phyloP scores from a whole-genome alignment of 2,113 vertebrate species.

The Vireo altiloquus region DNA sequence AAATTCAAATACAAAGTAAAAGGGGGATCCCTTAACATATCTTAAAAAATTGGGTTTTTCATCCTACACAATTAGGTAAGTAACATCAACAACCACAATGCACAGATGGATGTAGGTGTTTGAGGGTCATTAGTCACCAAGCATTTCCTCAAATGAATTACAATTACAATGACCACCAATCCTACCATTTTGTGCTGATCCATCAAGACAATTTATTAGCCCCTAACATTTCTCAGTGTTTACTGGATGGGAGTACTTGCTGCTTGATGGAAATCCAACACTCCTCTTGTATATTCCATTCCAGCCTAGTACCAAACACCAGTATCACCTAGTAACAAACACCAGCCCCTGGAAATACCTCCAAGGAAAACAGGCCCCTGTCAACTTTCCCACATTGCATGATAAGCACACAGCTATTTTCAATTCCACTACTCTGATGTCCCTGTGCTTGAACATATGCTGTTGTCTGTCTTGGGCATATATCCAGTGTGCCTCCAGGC shows the following conservation, averaged over 20 bases:
- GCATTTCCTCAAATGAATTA: constrained; percentile 24
- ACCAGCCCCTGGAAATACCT: neutral
- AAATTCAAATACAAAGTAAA: neutral
- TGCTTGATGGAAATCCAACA: neutral
- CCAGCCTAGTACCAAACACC: neutral
- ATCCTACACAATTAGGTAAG: neutral
- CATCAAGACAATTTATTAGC: constrained; percentile 31
- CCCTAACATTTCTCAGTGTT: constrained; percentile 2
- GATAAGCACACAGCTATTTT: constrained; percentile 23
- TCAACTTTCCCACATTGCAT: neutral
- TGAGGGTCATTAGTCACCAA: neutral
- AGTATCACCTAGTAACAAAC: neutral
- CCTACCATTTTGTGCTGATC: neutral
- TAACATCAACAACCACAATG: neutral
- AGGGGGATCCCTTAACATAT: neutral
- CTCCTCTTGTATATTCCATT: neutral
- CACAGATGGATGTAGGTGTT: neutral
- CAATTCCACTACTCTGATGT: constrained; percentile 28
- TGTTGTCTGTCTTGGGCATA: constrained; percentile 42
- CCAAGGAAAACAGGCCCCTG: neutral
- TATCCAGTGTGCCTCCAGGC: constrained; percentile 42
- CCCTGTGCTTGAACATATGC: constrained; percentile 40
- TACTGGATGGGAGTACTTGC: neutral
- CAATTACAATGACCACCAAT: neutral
- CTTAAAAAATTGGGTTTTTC: neutral